Evolutionary conservation across 1,140 invertebrate genomes (phyloP), one percentile per base, ranked within the genome.

Genomic region (Lasioglossum baleicum): DNA sequence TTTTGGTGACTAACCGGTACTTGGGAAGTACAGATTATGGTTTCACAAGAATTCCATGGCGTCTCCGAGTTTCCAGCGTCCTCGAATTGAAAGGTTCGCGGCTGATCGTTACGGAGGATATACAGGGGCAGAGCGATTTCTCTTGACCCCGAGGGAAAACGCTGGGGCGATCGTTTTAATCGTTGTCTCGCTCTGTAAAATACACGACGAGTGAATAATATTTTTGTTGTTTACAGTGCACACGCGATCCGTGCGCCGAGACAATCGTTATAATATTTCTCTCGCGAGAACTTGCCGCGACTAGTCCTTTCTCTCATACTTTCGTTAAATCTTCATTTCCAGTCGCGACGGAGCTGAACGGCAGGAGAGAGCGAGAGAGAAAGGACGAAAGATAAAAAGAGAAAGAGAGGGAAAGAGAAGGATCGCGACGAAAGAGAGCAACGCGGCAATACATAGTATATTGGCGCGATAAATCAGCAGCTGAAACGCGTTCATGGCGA

Each of bases 401-500:
- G 22, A 66, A 20, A 7, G n/a, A 58, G 10, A 56, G 31, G 20
- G 7, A 11, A 48, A 48, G 44, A 10, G 44, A 48, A 13, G 13
- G 4, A 20, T 17, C 51, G 51, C 15, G 11, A 17, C 51, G 51
- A n/a, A 58, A 42, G n/a, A 15, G 53, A 13, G 26, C 66, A 56
- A 64, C 64, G 53, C 42, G 51, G 68, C 42, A 4, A 5, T 35
- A 35, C 77, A 61, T 66, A 78, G 56, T 66, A 78, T 84, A 72
- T 58, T 64, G 66, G 56, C 26, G 73, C 60, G 64, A 80, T 86
- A 66, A 74, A 75, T 83, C 72, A 64, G 13, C 22, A 60, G 69
- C 48, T 65, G 80, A 72, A 80, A 61, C 69, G 74, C 58, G 65
- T 65, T 72, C 60, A 42, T 44, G 73, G 74, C 69, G 64, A 87